phyloP scores from a whole-genome alignment of 2,113 vertebrate species.

The Cranoglanis bouderius region DNA sequence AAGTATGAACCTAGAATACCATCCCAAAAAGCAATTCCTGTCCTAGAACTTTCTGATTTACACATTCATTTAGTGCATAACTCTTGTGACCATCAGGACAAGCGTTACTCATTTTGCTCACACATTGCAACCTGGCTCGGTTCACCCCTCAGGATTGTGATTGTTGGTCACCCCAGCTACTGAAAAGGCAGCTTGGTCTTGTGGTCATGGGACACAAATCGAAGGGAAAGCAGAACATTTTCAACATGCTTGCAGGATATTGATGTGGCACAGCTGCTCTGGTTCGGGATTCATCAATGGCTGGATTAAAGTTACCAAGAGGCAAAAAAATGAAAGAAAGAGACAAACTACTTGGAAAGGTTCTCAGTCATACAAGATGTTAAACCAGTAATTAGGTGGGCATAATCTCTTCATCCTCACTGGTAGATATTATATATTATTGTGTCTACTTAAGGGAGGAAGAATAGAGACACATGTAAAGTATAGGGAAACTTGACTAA shows the following conservation, averaged over 20 bases:
- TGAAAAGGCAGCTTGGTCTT: not conserved
- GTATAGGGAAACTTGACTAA: not conserved
- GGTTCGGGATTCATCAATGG: not conserved
- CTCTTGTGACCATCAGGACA: not conserved
- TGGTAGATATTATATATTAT: not conserved
- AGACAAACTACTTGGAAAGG: not conserved
- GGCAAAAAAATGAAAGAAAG: slow-evolving; percentile 14
- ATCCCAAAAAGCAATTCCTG: not conserved
- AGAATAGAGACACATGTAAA: not conserved
- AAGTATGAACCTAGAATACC: not conserved
- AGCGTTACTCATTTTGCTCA: not conserved
- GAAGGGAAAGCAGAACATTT: not conserved
- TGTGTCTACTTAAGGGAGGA: not conserved
- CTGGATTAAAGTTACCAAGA: not conserved
- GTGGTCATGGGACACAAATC: slow-evolving; percentile 6
- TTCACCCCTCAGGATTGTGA: not conserved
- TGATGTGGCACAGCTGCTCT: not conserved
- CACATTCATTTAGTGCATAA: not conserved
- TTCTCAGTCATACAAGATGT: not conserved
- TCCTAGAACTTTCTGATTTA: not conserved
- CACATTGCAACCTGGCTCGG: not conserved
- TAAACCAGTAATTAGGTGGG: not conserved
- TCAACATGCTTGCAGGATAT: not conserved
- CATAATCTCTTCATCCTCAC: not conserved
- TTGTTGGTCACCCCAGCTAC: not conserved